Conservation (phyloP, 2,113 vertebrate genomes). For the Pedionomus torquatus region DNA sequence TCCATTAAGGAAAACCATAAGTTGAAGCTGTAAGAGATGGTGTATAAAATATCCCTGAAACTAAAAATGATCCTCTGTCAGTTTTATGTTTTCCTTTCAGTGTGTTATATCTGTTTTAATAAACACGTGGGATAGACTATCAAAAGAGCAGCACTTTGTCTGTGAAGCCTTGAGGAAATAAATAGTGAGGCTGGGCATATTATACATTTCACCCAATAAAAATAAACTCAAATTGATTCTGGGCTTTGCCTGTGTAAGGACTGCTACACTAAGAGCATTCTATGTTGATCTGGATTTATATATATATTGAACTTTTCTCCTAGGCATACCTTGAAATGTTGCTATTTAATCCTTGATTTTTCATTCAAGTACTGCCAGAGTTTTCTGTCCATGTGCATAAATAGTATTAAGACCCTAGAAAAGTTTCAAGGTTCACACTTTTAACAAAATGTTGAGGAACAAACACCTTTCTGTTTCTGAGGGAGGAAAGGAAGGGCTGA, state of each 20-base stretch:
- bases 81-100: constrained; percentile 33
- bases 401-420: neutral
- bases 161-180: constrained; percentile 21
- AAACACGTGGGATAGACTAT: neutral
- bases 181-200: neutral
- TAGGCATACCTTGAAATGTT: neutral
- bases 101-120: constrained; percentile 25
- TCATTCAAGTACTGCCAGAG: neutral
- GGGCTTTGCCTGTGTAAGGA: neutral
- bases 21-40: neutral
- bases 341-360: constrained; percentile 7
- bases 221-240: constrained; percentile 24
- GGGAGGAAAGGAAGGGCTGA: neutral
- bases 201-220: neutral
- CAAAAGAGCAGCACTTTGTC: neutral
- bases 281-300: neutral
- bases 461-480: neutral
- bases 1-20: constrained; percentile 29
- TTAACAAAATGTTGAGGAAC: neutral
- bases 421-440: neutral
- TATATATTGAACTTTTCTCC: neutral
- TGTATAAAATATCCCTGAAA: neutral
- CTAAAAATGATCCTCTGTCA: neutral
- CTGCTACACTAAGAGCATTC: neutral
- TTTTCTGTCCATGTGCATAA: neutral